Evolutionary conservation across 2,888 invertebrate species (phyloP).

Genomic region (Orthosia gothica): DNA sequence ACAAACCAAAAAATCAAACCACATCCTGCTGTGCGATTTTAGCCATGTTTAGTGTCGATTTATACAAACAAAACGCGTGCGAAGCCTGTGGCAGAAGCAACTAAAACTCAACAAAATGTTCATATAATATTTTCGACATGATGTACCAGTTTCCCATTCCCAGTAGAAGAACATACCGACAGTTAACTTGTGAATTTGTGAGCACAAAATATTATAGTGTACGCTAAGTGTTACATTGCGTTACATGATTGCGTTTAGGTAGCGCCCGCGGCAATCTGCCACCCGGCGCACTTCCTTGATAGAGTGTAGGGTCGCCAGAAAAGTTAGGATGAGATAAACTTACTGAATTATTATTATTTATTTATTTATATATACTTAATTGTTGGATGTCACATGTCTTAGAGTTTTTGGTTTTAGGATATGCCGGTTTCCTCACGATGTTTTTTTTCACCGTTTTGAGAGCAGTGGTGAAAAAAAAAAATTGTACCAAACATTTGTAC

Average conservation of each 20-base stretch:
- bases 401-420: too few species aligned
- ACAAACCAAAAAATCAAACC: too few species aligned
- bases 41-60: too few species aligned
- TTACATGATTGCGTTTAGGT: conserved; percentile 61
- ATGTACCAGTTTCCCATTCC: background rate
- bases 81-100: too few species aligned
- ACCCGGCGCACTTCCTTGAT: conserved; percentile 10
- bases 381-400: too few species aligned
- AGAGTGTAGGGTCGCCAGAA: conserved; percentile 26
- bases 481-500: too few species aligned
- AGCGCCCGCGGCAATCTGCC: conserved; percentile 50
- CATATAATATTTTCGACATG: background rate
- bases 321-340: background rate
- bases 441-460: too few species aligned
- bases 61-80: too few species aligned
- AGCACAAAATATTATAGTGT: conserved; percentile 6
- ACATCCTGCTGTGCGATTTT: too few species aligned
- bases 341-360: background rate
- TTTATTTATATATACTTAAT: too few species aligned
- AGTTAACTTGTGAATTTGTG: background rate
- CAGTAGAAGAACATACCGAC: background rate
- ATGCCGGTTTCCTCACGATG: too few species aligned
- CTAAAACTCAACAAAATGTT: background rate
- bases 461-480: too few species aligned
- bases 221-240: conserved; percentile 53